Evolutionary conservation across 2,888 invertebrate genomes (phyloP).

Genomic region (Andricus quercusramuli): DNA sequence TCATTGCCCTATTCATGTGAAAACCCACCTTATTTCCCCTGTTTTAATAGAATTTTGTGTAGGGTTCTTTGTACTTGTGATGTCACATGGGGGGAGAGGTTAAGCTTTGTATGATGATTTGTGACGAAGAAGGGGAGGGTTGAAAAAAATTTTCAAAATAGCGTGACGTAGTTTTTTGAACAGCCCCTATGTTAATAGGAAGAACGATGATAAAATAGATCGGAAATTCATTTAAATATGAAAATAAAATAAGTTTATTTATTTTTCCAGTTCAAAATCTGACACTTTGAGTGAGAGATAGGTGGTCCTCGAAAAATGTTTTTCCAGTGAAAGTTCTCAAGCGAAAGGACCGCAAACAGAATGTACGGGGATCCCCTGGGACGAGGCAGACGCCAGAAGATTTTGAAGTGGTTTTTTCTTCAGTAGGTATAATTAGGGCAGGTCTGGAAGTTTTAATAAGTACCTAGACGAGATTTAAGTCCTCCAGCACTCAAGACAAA

Average conservation of each 20-base stretch:
- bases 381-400: conserved; percentile 41
- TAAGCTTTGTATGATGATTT: too few species aligned
- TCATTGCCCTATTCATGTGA: too few species aligned
- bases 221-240: background rate
- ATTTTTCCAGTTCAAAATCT: background rate
- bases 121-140: too few species aligned
- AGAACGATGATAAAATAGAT: background rate
- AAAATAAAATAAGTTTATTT: background rate
- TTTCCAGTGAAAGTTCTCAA: conserved; percentile 12
- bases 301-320: background rate
- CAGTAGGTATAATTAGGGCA: conserved; percentile 48
- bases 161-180: too few species aligned
- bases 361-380: conserved; percentile 54
- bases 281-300: background rate
- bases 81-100: too few species aligned
- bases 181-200: background rate
- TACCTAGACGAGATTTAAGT: conserved; percentile 50
- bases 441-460: conserved; percentile 54
- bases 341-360: conserved; percentile 53
- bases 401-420: conserved; percentile 39
- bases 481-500: conserved; percentile 57
- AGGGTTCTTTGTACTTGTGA: too few species aligned
- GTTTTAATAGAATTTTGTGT: too few species aligned
- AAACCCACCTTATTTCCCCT: too few species aligned
- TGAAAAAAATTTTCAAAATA: too few species aligned